phyloP scores from a whole-genome alignment of 2,113 vertebrate genomes.

The Dasyornis broadbenti region DNA sequence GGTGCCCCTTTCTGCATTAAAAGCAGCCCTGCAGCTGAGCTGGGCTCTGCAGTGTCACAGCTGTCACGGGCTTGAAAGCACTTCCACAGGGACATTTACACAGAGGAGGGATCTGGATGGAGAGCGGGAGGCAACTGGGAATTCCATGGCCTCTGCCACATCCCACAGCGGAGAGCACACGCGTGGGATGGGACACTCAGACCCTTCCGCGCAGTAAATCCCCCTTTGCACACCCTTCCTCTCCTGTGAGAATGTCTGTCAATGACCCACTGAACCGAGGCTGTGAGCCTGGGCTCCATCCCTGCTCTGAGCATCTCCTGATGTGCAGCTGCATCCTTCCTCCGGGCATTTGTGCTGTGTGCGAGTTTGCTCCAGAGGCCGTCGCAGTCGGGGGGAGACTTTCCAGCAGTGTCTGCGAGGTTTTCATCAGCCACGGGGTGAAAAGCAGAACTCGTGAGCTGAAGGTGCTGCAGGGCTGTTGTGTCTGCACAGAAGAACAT shows the following conservation, averaged over 20 bases:
- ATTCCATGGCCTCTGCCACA: not conserved
- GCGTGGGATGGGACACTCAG: rapidly evolving
- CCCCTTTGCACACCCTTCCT: not conserved
- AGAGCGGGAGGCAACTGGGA: not conserved
- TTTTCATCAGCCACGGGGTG: not conserved
- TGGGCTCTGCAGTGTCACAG: not conserved
- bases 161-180: rapidly evolving
- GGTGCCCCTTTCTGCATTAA: not conserved
- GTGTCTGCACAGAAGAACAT: not conserved
- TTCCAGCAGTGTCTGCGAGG: not conserved
- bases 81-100: not conserved
- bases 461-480: not conserved
- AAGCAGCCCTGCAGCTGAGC: not conserved
- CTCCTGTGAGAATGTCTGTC: not conserved
- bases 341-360: not conserved
- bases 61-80: not conserved
- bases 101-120: not conserved
- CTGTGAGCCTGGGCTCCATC: not conserved
- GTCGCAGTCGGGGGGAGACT: not conserved
- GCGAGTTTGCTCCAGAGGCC: not conserved
- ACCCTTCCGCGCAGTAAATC: not conserved
- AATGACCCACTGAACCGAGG: rapidly evolving
- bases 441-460: not conserved
- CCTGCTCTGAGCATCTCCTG: rapidly evolving
- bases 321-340: not conserved